A percentile compares a stretch with the other conserved stretches of the same genome.
Evolutionary conservation across 1,140 invertebrate species (phyloP).

Genomic region (Cherax quadricarinatus): DNA sequence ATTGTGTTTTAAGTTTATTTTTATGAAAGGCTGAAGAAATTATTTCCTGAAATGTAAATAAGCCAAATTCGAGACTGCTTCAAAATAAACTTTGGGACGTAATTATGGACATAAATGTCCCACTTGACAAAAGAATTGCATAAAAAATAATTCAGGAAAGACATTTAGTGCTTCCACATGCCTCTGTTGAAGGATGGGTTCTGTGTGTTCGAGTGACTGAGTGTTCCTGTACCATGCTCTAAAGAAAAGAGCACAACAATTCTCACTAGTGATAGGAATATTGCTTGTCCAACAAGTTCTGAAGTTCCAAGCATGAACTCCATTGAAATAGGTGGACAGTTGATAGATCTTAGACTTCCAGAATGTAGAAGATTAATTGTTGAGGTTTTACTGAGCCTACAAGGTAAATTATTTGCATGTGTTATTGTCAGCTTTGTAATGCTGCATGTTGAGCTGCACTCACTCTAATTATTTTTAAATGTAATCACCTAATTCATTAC

Average conservation of each 20-base stretch:
- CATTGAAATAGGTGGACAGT: neutral
- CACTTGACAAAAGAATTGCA: neutral
- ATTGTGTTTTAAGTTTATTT: too few species aligned
- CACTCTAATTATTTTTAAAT: too few species aligned
- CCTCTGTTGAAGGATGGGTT: neutral
- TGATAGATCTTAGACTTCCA: neutral
- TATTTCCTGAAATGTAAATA: too few species aligned
- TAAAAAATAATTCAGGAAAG: too few species aligned
- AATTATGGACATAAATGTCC: neutral
- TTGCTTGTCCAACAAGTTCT: neutral
- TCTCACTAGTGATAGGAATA: neutral
- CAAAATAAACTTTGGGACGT: neutral
- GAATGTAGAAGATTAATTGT: conserved; percentile 12
- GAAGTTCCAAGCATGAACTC: neutral
- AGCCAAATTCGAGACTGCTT: too few species aligned
- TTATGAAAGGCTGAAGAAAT: too few species aligned
- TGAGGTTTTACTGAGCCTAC: neutral
- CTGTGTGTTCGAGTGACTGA: neutral
- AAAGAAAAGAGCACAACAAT: neutral
- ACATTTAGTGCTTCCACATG: neutral
- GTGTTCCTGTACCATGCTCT: neutral
- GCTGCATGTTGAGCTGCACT: neutral
- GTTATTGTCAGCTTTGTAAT: neutral
- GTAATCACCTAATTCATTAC: too few species aligned
- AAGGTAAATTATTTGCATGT: conserved; percentile 15